Evolutionary conservation across 2,888 invertebrate species (phyloP).

Genomic region (Ditula angustiorana): DNA sequence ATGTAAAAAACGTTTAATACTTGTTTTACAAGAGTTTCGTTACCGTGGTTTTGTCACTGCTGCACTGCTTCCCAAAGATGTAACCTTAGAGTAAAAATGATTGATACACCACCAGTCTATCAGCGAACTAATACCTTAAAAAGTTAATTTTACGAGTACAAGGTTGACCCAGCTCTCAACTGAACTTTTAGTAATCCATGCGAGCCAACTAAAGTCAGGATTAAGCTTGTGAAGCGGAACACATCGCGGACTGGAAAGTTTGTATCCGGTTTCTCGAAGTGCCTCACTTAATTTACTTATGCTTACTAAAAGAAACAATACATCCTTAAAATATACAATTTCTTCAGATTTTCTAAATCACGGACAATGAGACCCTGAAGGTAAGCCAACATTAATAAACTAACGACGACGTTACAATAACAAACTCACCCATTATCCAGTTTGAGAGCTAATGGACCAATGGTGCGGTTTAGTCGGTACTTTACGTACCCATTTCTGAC

Average conservation of each 20-base stretch:
- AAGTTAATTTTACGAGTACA: no score
- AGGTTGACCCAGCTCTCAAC: not conserved
- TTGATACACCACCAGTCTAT: no score
- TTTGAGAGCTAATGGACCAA: conserved; percentile 31
- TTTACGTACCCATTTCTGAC: conserved; percentile 1
- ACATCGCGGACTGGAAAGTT: no score
- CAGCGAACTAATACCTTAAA: no score
- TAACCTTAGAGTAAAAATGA: no score
- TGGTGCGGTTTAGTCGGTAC: conserved; percentile 5
- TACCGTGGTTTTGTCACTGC: no score
- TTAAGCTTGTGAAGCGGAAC: no score
- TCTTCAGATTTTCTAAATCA: not conserved
- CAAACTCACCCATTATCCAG: conserved; percentile 21
- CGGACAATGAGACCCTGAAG: not conserved
- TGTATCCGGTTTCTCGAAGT: not conserved
- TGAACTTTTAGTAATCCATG: not conserved
- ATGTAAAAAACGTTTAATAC: no score
- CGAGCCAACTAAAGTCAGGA: not conserved
- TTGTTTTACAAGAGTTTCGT: no score
- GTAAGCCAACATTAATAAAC: conserved; percentile 6
- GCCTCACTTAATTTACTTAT: not conserved
- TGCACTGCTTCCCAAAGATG: no score
- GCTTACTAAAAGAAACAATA: no score
- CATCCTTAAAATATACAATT: no score
- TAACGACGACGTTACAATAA: conserved; percentile 27